Conservation (phyloP, 2,797 vertebrate genomes). For the Cynopterus sphinx region DNA sequence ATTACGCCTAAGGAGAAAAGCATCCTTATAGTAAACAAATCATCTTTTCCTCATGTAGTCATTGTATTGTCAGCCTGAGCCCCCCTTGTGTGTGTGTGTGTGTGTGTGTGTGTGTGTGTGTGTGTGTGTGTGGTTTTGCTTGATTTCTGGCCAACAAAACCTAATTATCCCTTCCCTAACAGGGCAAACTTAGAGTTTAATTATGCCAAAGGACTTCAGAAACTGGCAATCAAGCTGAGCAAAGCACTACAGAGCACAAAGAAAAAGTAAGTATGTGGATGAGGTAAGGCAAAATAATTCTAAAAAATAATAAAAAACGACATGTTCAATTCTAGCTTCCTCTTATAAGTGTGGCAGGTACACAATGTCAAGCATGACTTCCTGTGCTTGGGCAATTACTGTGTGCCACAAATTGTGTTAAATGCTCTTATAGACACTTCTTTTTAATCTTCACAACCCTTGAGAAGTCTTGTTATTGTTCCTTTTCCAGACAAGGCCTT, state of each 20-base stretch:
- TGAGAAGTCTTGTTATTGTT: neutral
- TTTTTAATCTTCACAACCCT: neutral
- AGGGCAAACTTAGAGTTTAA: conserved; percentile 91
- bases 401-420: neutral
- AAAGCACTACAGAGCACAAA: conserved; percentile 88
- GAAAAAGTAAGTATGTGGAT: conserved; percentile 88
- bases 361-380: neutral
- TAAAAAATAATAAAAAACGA: neutral
- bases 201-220: conserved; percentile 91
- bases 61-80: neutral
- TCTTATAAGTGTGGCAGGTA: neutral
- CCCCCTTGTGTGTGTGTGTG: no score
- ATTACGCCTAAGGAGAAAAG: neutral
- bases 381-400: neutral
- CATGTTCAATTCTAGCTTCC: neutral
- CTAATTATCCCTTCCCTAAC: conserved; percentile 53
- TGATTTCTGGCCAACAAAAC: neutral
- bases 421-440: neutral
- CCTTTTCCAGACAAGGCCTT: neutral
- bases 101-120: no score
- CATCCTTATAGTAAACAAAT: neutral
- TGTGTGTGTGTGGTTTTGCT: neutral
- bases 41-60: neutral
- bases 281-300: conserved; percentile 14
- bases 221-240: conserved; percentile 89